A percentile compares a stretch with the other conserved stretches of the same genome.
Conservation (phyloP, 2,113 vertebrate species). For the Nothoprocta pentlandii region DNA sequence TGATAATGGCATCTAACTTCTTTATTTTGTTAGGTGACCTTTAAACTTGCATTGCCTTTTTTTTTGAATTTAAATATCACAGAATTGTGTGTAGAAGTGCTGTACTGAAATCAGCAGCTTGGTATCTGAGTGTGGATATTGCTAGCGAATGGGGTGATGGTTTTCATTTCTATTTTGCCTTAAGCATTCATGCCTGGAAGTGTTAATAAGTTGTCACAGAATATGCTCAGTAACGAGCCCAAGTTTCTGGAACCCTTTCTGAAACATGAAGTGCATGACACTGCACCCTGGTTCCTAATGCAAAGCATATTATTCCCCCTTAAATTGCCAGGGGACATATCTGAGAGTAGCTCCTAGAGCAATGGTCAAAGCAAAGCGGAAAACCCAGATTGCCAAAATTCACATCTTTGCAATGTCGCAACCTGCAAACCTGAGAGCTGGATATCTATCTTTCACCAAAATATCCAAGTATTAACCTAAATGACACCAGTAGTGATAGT, state of each 20-base stretch:
- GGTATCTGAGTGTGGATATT: background rate
- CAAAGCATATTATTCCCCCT: background rate
- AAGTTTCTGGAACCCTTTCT: constrained; percentile 1
- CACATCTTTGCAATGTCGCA: background rate
- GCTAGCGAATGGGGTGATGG: background rate
- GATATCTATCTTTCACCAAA: background rate
- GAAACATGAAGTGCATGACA: background rate
- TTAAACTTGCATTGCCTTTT: constrained; percentile 44
- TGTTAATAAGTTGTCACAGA: constrained; percentile 21
- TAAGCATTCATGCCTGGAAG: background rate
- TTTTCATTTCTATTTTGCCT: background rate
- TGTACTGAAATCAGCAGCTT: constrained; percentile 7
- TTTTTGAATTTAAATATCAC: constrained; percentile 7
- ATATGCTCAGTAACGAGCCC: background rate
- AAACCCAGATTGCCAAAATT: background rate
- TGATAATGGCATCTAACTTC: constrained; percentile 23
- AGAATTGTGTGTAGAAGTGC: background rate
- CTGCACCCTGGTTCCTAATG: background rate
- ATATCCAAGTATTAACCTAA: background rate
- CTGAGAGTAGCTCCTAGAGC: background rate
- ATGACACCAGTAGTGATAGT: background rate
- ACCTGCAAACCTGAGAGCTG: background rate
- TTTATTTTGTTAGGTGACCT: constrained; percentile 18
- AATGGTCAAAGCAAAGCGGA: background rate
- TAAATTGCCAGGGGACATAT: background rate